Base-by-base conservation (phyloP, 2,113 vertebrate species). In the Drymodes brunneopygia region DNA sequence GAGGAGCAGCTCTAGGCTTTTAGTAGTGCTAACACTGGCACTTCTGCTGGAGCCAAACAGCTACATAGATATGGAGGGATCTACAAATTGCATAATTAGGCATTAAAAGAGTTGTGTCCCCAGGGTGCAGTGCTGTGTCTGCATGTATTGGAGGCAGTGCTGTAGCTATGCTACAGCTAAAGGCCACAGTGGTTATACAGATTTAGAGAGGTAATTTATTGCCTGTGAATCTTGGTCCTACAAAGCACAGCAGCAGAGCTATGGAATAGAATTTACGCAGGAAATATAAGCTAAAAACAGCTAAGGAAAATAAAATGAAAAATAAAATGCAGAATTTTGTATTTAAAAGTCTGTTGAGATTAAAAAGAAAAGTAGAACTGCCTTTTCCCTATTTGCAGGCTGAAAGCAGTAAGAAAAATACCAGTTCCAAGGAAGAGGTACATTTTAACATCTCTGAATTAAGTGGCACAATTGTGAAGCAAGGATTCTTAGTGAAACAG, bases 401-500 rank as follows among this genome's bases (percentile, higher is more conserved):
- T n/a, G 99, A 99, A 87, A 99, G 73, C 69, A 93, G 98, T 48
- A 99, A 98, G 94, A 99, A 98, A 97, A 98, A 95, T 88, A 97
- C 93, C 40, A 98, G 90, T 53, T 96, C 99, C 96, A 99, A 98
- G 92, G 97, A 99, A 19, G 98, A 99, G 73, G 94, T 98, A 11
- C 98, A 98, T 2, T 96, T 98, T 94, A 98, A 98, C 77, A 97
- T 98, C 4, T 71, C 98, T 83, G 99, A 99, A 97, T 89, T 99
- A 75, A 99, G 99, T 12, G 99, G 99, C 60, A 97, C 88, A 33
- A 98, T 99, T 93, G 84, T 99, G 44, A 99, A 98, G 88, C 99
- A 99, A 97, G 99, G 99, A 81, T 99, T 97, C 92, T 97, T 99
- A 94, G 97, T 99, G 45, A 99, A 99, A 97, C 99, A 99, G 99